Evolutionary conservation across 2,113 vertebrate genomes (phyloP).

Genomic region (Campylorhamphus procurvoides): DNA sequence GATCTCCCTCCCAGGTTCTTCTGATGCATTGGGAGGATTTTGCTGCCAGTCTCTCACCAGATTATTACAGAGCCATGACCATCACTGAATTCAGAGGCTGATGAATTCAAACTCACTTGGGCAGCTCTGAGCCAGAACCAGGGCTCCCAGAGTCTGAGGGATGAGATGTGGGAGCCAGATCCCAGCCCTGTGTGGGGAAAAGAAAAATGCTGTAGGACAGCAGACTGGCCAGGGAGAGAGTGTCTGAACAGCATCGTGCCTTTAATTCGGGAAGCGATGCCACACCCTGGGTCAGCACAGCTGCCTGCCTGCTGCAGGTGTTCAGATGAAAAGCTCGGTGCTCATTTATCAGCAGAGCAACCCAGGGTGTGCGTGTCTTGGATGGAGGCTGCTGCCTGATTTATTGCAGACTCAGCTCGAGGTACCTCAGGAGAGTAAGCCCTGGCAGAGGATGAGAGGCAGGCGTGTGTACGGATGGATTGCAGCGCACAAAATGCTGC

Average conservation of each 20-base stretch:
- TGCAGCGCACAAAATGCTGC: background rate
- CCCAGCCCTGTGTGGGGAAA: background rate
- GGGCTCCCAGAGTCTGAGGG: background rate
- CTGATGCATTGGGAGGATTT: accelerated
- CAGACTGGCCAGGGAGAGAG: background rate
- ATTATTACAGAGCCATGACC: background rate
- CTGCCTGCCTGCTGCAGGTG: constrained; percentile 21
- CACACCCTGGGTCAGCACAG: accelerated
- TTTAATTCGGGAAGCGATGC: accelerated
- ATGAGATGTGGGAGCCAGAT: background rate
- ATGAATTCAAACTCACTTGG: background rate
- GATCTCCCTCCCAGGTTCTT: background rate
- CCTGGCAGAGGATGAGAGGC: constrained; percentile 57
- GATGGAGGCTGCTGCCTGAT: constrained; percentile 43
- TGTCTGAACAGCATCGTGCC: background rate
- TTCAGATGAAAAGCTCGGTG: background rate
- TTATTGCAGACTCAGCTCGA: constrained; percentile 7
- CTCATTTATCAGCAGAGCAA: background rate
- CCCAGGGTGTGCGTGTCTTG: background rate
- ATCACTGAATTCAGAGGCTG: background rate
- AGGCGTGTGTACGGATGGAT: background rate
- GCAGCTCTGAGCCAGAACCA: background rate
- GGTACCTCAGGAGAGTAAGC: background rate
- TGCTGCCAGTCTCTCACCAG: background rate
- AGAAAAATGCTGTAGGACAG: accelerated